Evolutionary conservation across 2,113 vertebrate genomes (phyloP).

Genomic region (Varanus komodoensis): DNA sequence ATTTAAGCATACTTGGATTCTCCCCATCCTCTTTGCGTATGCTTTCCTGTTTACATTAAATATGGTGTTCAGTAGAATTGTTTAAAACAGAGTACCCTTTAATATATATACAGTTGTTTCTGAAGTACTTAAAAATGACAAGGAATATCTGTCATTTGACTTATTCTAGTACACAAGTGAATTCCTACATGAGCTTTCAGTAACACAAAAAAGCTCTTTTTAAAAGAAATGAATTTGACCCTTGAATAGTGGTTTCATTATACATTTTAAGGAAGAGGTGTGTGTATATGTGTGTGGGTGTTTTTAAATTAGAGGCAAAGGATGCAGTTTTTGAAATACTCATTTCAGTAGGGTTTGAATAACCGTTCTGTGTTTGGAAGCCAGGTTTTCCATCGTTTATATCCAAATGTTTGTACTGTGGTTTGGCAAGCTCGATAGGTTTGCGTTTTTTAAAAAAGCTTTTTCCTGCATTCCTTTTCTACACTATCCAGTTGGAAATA

Average conservation of each 20-base stretch:
- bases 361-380: conserved; percentile 60
- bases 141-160: conserved; percentile 34
- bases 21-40: conserved; percentile 44
- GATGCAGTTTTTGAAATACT: conserved; percentile 58
- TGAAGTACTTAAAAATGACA: conserved; percentile 48
- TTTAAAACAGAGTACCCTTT: conserved; percentile 74
- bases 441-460: conserved; percentile 37
- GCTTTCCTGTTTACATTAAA: conserved; percentile 84
- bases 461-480: conserved; percentile 62
- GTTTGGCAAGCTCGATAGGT: conserved; percentile 64
- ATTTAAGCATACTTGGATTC: conserved; percentile 54
- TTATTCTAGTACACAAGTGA: conserved; percentile 33
- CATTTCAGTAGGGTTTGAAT: conserved; percentile 62
- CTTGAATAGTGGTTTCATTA: conserved; percentile 9
- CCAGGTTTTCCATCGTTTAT: conserved; percentile 56
- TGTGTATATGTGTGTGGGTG: background rate
- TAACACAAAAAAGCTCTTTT: conserved; percentile 34
- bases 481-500: conserved; percentile 39
- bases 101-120: conserved; percentile 59
- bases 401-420: conserved; percentile 60
- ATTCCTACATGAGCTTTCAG: conserved; percentile 40
- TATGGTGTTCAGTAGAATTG: conserved; percentile 48
- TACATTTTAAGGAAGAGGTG: conserved; percentile 40
- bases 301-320: conserved; percentile 20
- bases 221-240: conserved; percentile 24